Percentiles rank a stretch among this genome's conserved stretches.
Evolutionary conservation across 2,888 invertebrate species (phyloP).

Genomic region (Xestoiulus laeticollis): DNA sequence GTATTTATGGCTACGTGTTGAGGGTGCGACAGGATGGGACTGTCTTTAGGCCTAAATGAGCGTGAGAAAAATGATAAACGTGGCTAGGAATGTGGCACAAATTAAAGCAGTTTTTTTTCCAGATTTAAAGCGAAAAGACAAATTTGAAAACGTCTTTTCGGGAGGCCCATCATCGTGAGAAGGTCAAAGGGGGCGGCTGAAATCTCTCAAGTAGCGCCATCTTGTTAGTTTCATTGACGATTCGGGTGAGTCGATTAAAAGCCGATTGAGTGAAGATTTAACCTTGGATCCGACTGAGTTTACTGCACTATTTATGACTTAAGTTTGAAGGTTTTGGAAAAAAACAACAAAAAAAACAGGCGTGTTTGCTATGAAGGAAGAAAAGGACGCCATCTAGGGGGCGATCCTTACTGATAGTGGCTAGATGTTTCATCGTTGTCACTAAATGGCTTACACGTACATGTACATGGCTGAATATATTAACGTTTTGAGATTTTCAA

Average conservation of each 20-base stretch:
- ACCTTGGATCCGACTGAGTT: background rate
- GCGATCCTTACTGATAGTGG: no score
- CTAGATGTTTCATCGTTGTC: no score
- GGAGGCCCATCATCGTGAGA: background rate
- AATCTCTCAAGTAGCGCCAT: slow-evolving; percentile 19
- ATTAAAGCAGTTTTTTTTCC: background rate
- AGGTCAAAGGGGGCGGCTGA: background rate
- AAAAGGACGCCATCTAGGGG: background rate
- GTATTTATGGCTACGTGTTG: background rate
- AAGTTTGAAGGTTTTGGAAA: background rate
- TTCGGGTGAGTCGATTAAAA: slow-evolving; percentile 26
- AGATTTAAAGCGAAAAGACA: background rate
- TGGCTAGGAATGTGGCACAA: background rate
- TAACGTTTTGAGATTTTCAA: no score
- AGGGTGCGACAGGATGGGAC: slow-evolving; percentile 16
- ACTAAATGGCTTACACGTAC: no score
- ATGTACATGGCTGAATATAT: no score
- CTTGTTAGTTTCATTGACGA: background rate
- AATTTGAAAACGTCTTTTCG: background rate
- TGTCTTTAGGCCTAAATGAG: background rate
- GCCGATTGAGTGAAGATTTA: background rate
- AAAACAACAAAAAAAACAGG: background rate
- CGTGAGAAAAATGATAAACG: slow-evolving; percentile 7
- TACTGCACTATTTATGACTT: slow-evolving; percentile 18
- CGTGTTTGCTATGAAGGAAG: background rate